Conservation (phyloP, 2,113 vertebrate genomes). For the Podocnemis expansa region DNA sequence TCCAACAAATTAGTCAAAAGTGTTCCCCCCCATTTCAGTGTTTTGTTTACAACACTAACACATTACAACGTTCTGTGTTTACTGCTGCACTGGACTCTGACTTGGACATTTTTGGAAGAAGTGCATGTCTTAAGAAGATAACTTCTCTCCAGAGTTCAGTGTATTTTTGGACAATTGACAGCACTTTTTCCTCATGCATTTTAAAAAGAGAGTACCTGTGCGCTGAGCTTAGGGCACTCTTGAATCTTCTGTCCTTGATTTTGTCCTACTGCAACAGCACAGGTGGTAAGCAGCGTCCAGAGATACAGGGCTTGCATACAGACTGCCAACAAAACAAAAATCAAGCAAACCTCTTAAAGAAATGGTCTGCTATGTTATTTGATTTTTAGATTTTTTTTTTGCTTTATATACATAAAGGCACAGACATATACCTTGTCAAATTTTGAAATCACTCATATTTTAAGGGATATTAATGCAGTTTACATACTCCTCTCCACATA, state of each 20-base stretch:
- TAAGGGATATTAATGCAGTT: not conserved
- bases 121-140: rapidly evolving
- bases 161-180: slow-evolving; percentile 22
- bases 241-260: slow-evolving; percentile 73
- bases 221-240: slow-evolving; percentile 64
- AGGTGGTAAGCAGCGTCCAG: slow-evolving; percentile 66
- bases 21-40: not conserved
- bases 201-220: slow-evolving; percentile 72
- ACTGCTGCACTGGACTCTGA: not conserved
- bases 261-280: slow-evolving; percentile 69
- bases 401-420: slow-evolving; percentile 30
- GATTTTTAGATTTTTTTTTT: slow-evolving; percentile 32
- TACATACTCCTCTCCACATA: not conserved
- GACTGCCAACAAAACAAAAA: slow-evolving; percentile 73
- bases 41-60: not conserved
- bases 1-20: not conserved
- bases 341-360: slow-evolving; percentile 65
- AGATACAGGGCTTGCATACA: slow-evolving; percentile 70
- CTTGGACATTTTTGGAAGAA: not conserved
- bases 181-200: slow-evolving; percentile 19
- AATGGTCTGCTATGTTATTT: slow-evolving; percentile 43
- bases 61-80: not conserved
- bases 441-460: not conserved
- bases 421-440: not conserved
- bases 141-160: too few species aligned